phyloP scores from a whole-genome alignment of 2,888 invertebrate genomes.

The Mimas tiliae region DNA sequence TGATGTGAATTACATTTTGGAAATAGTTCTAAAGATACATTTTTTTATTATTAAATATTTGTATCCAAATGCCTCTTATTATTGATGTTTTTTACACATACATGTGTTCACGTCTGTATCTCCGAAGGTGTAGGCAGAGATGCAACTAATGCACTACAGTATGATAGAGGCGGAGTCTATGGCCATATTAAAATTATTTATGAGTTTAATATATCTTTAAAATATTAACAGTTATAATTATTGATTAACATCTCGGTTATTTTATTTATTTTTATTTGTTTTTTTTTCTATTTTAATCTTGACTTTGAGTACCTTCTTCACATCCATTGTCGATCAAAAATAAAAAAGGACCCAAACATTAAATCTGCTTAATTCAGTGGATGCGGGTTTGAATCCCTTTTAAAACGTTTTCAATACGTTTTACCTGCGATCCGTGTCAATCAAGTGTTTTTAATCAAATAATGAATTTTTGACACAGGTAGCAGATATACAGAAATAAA shows the following conservation, averaged over 20 bases:
- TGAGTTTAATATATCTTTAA: no score
- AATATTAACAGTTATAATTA: no score
- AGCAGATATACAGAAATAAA: slow-evolving; percentile 68
- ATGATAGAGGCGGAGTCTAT: no score
- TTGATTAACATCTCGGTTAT: slow-evolving; percentile 20
- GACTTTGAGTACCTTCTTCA: neutral
- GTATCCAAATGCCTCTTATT: no score
- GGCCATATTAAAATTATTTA: no score
- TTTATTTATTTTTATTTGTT: neutral
- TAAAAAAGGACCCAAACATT: neutral
- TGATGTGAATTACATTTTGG: neutral
- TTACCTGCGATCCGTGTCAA: slow-evolving; percentile 59
- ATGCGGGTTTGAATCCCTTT: slow-evolving; percentile 41
- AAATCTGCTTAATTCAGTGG: slow-evolving; percentile 21
- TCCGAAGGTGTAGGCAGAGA: no score
- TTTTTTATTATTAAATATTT: no score
- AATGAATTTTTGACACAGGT: slow-evolving; percentile 65
- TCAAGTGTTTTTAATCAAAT: slow-evolving; percentile 53
- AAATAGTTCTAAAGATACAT: no score
- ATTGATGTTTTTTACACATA: no score
- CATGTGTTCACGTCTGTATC: no score
- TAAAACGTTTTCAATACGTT: slow-evolving; percentile 54
- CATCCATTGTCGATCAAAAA: neutral
- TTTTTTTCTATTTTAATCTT: slow-evolving; percentile 25
- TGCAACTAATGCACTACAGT: no score